A percentile compares a stretch with the other conserved stretches of the same genome.
Evolutionary conservation across 2,113 vertebrate genomes (phyloP).

Genomic region (Euleptes europaea): DNA sequence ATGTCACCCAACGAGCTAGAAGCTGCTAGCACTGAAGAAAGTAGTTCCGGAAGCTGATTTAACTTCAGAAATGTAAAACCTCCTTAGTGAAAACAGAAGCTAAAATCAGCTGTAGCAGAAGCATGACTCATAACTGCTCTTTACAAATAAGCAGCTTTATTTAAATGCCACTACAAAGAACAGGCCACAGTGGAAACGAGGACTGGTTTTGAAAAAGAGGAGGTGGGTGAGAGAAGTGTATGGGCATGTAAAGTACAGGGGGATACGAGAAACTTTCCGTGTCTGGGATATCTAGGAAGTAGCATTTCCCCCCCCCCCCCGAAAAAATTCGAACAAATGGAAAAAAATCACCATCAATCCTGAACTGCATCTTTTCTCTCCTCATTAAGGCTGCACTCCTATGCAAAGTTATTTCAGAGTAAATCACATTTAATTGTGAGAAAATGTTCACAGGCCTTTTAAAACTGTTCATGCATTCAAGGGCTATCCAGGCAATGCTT

Average conservation of each 20-base stretch:
- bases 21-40: neutral
- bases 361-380: neutral
- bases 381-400: neutral
- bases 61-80: neutral
- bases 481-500: neutral
- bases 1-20: too few species aligned
- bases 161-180: constrained; percentile 18
- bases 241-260: neutral
- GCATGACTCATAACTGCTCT: neutral
- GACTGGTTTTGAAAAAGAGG: neutral
- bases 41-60: neutral
- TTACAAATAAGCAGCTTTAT: neutral
- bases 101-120: neutral
- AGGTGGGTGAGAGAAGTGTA: neutral
- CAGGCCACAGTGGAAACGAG: neutral
- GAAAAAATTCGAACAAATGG: neutral
- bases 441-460: neutral
- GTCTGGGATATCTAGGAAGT: neutral
- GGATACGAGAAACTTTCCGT: neutral
- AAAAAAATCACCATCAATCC: neutral
- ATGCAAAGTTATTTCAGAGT: neutral
- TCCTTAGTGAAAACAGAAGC: rapidly evolving
- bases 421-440: neutral
- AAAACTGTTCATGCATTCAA: neutral
- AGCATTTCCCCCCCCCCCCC: too few species aligned